Conservation (phyloP, 2,888 invertebrate species). For the Aphodius sticticus region DNA sequence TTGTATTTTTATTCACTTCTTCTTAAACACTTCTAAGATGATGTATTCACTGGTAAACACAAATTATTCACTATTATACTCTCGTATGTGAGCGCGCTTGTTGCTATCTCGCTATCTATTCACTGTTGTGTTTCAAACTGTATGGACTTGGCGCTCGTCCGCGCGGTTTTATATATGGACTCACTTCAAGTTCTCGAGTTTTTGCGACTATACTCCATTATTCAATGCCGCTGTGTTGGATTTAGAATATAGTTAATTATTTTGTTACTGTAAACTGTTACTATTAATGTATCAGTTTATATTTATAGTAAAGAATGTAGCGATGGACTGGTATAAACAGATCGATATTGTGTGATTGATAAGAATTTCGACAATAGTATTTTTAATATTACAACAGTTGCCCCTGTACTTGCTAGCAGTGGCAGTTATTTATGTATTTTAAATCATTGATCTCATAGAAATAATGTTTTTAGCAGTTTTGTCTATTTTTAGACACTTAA, state of each 20-base stretch:
- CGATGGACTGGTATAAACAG: too few species aligned
- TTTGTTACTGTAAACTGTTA: not conserved
- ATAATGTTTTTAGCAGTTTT: too few species aligned
- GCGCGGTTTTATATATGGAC: slow-evolving; percentile 11
- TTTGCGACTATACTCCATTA: slow-evolving; percentile 18
- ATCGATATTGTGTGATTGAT: too few species aligned
- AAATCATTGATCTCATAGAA: too few species aligned
- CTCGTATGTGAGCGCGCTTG: not conserved
- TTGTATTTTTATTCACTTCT: slow-evolving; percentile 16
- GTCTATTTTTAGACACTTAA: too few species aligned
- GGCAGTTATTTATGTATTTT: too few species aligned
- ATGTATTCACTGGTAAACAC: not conserved
- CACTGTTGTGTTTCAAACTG: slow-evolving; percentile 17
- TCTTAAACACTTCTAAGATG: not conserved
- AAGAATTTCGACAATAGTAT: too few species aligned
- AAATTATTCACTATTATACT: not conserved
- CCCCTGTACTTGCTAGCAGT: too few species aligned
- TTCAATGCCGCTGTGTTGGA: not conserved
- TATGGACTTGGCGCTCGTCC: slow-evolving; percentile 20
- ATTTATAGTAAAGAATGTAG: too few species aligned
- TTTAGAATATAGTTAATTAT: not conserved
- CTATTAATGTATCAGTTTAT: too few species aligned
- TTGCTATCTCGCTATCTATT: not conserved
- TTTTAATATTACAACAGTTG: too few species aligned
- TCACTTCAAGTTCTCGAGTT: slow-evolving; percentile 8